A percentile compares a stretch with the other conserved stretches of the same genome.
Conservation (phyloP, 2,797 vertebrate genomes). For the Crocodylus rhombifer region DNA sequence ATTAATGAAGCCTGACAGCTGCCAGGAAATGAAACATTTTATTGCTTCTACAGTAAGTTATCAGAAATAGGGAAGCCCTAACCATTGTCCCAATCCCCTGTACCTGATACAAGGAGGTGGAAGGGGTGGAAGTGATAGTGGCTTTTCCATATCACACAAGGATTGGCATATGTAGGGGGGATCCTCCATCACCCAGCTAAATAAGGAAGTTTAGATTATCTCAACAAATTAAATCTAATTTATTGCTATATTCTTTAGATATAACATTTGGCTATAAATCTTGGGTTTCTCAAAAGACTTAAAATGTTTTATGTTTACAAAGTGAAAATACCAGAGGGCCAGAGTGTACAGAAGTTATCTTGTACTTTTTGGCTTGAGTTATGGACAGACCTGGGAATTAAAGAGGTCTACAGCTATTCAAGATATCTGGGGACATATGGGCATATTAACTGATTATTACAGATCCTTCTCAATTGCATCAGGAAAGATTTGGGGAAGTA, state of each 20-base stretch:
- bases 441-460: fast-evolving
- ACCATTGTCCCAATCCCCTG: neutral
- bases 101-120: neutral
- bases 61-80: neutral
- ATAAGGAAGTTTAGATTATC: neutral
- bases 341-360: neutral
- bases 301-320: neutral
- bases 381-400: neutral
- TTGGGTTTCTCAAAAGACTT: neutral
- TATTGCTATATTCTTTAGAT: neutral
- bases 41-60: neutral
- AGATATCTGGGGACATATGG: neutral
- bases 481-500: neutral
- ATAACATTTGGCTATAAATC: neutral
- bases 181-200: neutral
- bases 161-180: neutral
- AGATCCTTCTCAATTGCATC: neutral
- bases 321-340: neutral
- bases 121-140: neutral
- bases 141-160: neutral
- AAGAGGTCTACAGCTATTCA: neutral
- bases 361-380: neutral
- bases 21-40: neutral
- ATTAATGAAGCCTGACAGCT: neutral
- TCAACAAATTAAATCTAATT: neutral